Percentiles rank a stretch among this genome's conserved stretches.
Evolutionary conservation across 2,797 vertebrate genomes (phyloP).

Genomic region (Acanthis flammea): DNA sequence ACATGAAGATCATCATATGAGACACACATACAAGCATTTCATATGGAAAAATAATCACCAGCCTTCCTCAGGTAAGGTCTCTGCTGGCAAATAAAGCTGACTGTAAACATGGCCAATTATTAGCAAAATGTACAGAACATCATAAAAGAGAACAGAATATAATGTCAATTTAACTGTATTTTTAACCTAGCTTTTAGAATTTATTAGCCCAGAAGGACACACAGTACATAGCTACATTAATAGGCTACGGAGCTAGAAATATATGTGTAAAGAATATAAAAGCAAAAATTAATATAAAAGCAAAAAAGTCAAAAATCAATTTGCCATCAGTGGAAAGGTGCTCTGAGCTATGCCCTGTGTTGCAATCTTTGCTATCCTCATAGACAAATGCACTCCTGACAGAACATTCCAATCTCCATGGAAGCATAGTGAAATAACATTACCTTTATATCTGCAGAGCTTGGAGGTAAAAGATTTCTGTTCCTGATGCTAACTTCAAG

Average conservation of each 20-base stretch:
- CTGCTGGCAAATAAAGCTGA: neutral
- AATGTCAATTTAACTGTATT: neutral
- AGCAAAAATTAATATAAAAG: neutral
- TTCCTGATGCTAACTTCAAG: neutral
- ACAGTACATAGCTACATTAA: neutral
- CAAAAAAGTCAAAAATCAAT: neutral
- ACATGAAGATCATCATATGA: neutral
- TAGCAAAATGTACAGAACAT: neutral
- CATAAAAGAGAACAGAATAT: neutral
- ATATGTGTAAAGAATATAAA: neutral
- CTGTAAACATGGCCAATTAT: neutral
- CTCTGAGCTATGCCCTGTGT: neutral
- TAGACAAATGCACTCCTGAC: neutral
- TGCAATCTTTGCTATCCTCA: neutral
- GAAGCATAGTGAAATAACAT: neutral
- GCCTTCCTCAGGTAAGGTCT: neutral
- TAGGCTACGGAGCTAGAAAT: neutral
- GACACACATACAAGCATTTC: neutral
- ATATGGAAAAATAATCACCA: neutral
- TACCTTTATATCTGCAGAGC: neutral
- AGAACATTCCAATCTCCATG: neutral
- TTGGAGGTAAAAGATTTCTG: neutral
- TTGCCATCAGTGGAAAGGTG: neutral
- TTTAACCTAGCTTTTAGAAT: neutral
- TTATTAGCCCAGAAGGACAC: neutral